phyloP scores from a whole-genome alignment of 2,113 vertebrate species.

The Danionella cerebrum region DNA sequence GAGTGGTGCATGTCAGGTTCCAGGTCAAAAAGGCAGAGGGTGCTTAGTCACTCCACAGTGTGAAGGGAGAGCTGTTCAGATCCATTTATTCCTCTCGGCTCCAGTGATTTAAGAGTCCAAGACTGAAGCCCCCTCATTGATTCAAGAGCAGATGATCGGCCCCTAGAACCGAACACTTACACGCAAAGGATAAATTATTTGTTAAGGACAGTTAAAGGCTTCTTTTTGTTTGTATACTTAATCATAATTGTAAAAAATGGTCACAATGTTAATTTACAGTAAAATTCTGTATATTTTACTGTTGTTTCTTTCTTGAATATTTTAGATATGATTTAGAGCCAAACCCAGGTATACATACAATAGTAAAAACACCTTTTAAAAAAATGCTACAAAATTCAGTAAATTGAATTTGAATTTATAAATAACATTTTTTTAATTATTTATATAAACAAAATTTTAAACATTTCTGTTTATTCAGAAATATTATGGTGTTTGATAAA shows the following conservation, averaged over 20 bases:
- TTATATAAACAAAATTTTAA: neutral
- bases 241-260: no score
- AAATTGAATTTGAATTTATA: no score
- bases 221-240: no score
- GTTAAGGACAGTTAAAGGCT: no score
- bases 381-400: no score
- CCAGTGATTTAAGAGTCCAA: conserved; percentile 49
- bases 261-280: no score
- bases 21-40: conserved; percentile 36
- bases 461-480: neutral
- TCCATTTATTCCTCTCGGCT: conserved; percentile 53
- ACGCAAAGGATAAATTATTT: conserved; percentile 1
- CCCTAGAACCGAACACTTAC: conserved; percentile 37
- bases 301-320: no score
- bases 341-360: no score
- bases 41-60: conserved; percentile 50
- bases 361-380: no score
- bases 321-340: no score
- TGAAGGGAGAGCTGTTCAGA: conserved; percentile 54
- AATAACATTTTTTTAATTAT: neutral
- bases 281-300: no score
- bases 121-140: conserved; percentile 31
- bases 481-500: neutral
- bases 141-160: neutral
- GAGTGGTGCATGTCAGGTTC: conserved; percentile 6